Percentiles rank a stretch among this genome's conserved stretches.
Evolutionary conservation across 23 tunicate genomes (phyloP).

Genomic region (Diplosoma virens): DNA sequence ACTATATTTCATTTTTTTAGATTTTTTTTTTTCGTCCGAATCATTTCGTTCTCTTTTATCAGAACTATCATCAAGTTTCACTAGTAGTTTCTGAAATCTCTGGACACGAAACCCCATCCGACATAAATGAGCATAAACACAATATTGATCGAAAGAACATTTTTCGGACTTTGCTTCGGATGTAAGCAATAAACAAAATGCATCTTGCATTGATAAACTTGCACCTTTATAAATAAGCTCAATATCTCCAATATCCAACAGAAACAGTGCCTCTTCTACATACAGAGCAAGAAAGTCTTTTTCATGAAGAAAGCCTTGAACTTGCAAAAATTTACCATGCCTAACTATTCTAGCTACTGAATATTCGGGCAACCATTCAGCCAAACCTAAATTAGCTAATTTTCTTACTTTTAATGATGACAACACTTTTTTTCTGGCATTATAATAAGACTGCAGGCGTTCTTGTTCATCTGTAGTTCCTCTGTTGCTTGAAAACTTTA

Average conservation of each 20-base stretch:
- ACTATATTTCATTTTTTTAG: too few relatives aligned
- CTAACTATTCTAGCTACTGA: slow-evolving; percentile 61
- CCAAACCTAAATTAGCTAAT: slow-evolving; percentile 55
- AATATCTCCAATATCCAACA: slow-evolving; percentile 82
- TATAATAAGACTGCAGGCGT: slow-evolving; percentile 28
- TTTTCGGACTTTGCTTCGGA: background rate
- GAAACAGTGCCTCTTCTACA: slow-evolving; percentile 79
- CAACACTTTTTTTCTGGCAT: slow-evolving; percentile 9
- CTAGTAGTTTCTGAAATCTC: too few relatives aligned
- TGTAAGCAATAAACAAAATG: slow-evolving; percentile 33
- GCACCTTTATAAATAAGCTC: slow-evolving; percentile 58
- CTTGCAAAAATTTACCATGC: slow-evolving; percentile 87
- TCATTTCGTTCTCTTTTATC: background rate
- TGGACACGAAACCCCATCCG: slow-evolving; percentile 65
- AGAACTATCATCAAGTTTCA: too few relatives aligned
- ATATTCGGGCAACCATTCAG: slow-evolving; percentile 65
- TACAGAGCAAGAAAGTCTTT: slow-evolving; percentile 55
- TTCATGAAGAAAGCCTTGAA: slow-evolving; percentile 52
- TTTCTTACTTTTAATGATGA: slow-evolving; percentile 64
- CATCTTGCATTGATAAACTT: slow-evolving; percentile 60
- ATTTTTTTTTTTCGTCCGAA: background rate
- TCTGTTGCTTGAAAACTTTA: slow-evolving; percentile 26
- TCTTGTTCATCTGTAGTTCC: slow-evolving; percentile 19
- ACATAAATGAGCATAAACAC: slow-evolving; percentile 53
- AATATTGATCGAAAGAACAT: slow-evolving; percentile 65